Conservation (phyloP, 2,888 invertebrate genomes). For the Ecliptopera silaceata region DNA sequence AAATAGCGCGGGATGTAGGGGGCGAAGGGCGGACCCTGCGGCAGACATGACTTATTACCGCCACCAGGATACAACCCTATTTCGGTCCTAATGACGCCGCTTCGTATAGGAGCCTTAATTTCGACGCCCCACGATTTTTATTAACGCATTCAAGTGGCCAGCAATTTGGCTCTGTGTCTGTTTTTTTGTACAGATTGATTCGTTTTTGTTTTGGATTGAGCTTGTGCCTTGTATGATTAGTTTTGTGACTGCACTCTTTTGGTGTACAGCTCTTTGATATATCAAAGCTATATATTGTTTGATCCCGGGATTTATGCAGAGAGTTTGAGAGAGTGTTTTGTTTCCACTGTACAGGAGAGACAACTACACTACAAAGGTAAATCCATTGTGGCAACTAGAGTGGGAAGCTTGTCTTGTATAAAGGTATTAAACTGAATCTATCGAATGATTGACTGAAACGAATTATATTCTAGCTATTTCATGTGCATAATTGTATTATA, state of each 20-base stretch:
- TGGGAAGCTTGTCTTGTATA: no score
- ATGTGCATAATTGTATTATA: no score
- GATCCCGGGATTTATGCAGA: background rate
- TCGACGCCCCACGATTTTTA: slow-evolving; percentile 80
- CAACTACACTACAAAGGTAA: no score
- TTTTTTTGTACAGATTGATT: slow-evolving; percentile 36
- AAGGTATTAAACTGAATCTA: no score
- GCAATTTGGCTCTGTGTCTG: slow-evolving; percentile 53
- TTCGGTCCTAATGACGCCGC: slow-evolving; percentile 79
- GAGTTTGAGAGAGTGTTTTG: background rate
- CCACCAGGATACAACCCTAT: slow-evolving; percentile 81
- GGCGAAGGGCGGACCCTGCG: slow-evolving; percentile 65
- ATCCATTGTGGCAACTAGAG: no score
- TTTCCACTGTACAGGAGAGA: no score
- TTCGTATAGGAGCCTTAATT: slow-evolving; percentile 77
- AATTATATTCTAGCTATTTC: no score
- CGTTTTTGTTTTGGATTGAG: slow-evolving; percentile 37
- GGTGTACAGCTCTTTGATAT: slow-evolving; percentile 2
- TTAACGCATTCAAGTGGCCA: slow-evolving; percentile 75
- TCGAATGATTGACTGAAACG: no score
- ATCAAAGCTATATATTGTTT: background rate
- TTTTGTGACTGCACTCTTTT: slow-evolving; percentile 15
- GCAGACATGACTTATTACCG: slow-evolving; percentile 81
- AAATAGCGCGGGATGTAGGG: slow-evolving; percentile 61
- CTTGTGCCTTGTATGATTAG: slow-evolving; percentile 10